Evolutionary conservation across 2,888 invertebrate species (phyloP), one percentile per base, ranked within the genome.

Genomic region (Drosophila vallismaia): DNA sequence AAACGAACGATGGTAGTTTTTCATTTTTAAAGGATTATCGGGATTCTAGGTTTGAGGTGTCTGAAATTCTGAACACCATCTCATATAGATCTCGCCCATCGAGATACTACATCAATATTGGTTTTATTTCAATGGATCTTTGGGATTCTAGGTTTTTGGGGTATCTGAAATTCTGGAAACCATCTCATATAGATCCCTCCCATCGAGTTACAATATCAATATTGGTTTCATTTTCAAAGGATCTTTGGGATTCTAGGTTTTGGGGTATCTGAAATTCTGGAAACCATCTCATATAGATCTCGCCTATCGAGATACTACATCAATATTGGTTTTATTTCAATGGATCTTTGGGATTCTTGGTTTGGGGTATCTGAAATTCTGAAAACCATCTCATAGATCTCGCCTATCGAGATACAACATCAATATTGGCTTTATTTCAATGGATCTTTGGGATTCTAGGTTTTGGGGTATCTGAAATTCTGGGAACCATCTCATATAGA

Each of bases 171-270:
- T 14, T 14, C 19, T 19, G 19, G 19, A 19, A 19, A 19, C 19
- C 19, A 19, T 19, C 19, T 19, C 19, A 19, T 19, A 19, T 1
- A 40, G 12, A 14, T 12, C 12, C 40, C 40, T 3, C 8, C 7
- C 14, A 7, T 14, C 8, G 8, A 19, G 3, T 3, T 4, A 6
- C 3, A 19, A 19, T 7, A 28, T 0, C 12, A 2, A 3, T 59
- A 73, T 71, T 76, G 52, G 73, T 73, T 78, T 68, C 69, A 74
- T 71, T 75, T 78, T 79, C n/a, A 14, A 19, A 40, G 14, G 3
- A 40, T 1, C 3, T 40, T 42, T 2, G 36, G 12, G 36, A 6
- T 4, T 9, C 28, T 19, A 14, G 12, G 8, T 8, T 42, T n/a
- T 19, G 8, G 2, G 0, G 14, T 36, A 42, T 4, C 9, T 42